Conservation (phyloP, 1,140 invertebrate genomes). For the Melanaphis sacchari region DNA sequence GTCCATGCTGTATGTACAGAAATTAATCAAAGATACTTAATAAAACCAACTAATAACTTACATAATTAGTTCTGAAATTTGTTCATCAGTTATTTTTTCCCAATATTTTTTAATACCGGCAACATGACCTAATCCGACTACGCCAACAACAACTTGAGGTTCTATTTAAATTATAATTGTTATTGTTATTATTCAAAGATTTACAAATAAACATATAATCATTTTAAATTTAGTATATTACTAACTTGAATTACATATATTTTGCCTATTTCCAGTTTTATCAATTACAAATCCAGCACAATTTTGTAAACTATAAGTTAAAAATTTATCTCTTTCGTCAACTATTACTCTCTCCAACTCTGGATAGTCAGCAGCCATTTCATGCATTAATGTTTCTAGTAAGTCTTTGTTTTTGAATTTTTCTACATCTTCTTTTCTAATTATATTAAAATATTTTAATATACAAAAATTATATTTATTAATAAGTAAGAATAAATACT, state of each 20-base stretch:
- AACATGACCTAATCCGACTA: conserved; percentile 94
- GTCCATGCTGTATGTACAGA: neutral
- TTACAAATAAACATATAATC: conserved; percentile 14
- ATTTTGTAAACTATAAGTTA: conserved; percentile 85
- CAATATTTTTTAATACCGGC: conserved; percentile 85
- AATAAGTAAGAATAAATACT: neutral
- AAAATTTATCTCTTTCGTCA: conserved; percentile 88
- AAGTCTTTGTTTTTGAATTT: conserved; percentile 90
- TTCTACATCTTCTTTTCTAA: conserved; percentile 75
- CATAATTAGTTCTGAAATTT: conserved; percentile 46
- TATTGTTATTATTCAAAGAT: neutral
- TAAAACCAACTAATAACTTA: conserved; percentile 28
- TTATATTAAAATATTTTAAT: conserved; percentile 27
- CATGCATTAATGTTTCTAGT: conserved; percentile 86
- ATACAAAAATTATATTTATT: neutral
- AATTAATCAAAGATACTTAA: neutral
- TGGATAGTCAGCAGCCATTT: conserved; percentile 78
- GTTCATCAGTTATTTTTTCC: conserved; percentile 62
- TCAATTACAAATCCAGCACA: conserved; percentile 67
- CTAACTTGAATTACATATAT: conserved; percentile 29
- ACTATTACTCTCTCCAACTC: conserved; percentile 90
- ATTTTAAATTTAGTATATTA: neutral
- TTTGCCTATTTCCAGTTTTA: neutral
- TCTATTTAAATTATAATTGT: conserved; percentile 30
- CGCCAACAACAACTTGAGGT: conserved; percentile 77